Base-by-base conservation (phyloP, 2,797 vertebrate genomes). In the Sardinella longiceps region DNA sequence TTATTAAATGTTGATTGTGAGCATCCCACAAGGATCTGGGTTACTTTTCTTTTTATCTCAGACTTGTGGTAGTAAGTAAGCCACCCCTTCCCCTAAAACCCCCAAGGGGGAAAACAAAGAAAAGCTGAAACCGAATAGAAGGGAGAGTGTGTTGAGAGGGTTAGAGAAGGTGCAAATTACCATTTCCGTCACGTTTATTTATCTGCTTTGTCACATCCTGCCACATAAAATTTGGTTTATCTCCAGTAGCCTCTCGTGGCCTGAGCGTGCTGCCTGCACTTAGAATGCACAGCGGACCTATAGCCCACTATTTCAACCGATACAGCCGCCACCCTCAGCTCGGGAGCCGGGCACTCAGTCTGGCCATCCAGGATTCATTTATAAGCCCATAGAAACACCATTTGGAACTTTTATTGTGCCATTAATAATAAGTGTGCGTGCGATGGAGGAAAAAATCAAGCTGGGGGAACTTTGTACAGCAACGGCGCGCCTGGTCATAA, bases 341-440 rank as follows among this genome's bases (percentile, higher is more conserved):
- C 66, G 3, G 14, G 2, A 18, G 33, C 37, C 37, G 83, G 84
- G 83, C 28, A 43, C 85, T 81, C 48, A 28, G 77, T 87, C 85
- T 83, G 63, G 66, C 83, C 84, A 84, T 81, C 74, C 80, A 10
- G 82, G 80, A 87, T 85, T 81, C 80, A 89, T 85, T 87, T 83
- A 81, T 82, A 80, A 80, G 83, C 82, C 84, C 48, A 63, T 87
- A 86, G 74, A 89, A 83, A 70, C 56, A 45, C 39, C 66, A 82
- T 87, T 89, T 84, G 82, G 70, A 89, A 86, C 85, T 85, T 87
- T 84, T 81, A 87, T 86, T 77, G 63, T 56, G 77, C 66, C 83
- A 84, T 89, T 86, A 87, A 87, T 89, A 86, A 86, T 80, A 85
- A 85, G 80, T 9, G 39, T 82, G 56, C 84, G 43, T 50, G 58